Evolutionary conservation across 1,140 invertebrate species (phyloP).

Genomic region (Dufourea novaeangliae): DNA sequence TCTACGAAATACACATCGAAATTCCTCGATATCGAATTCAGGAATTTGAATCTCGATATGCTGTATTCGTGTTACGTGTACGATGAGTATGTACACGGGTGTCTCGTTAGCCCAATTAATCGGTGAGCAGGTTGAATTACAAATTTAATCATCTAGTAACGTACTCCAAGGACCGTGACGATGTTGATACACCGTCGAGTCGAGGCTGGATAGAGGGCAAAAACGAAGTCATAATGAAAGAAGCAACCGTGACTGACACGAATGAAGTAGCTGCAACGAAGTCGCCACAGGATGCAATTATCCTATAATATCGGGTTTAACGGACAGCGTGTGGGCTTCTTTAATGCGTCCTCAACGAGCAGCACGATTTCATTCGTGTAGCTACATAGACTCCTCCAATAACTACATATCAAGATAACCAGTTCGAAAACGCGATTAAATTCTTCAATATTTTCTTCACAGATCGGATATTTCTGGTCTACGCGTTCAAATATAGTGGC

Average conservation of each 20-base stretch:
- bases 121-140: not conserved
- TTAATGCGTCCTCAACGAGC: slow-evolving; percentile 45
- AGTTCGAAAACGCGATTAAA: not conserved
- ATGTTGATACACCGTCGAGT: not conserved
- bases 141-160: not conserved
- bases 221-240: slow-evolving; percentile 55
- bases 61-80: not conserved
- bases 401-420: not conserved
- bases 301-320: slow-evolving; percentile 62
- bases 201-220: slow-evolving; percentile 28
- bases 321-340: slow-evolving; percentile 52
- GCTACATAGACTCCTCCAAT: not conserved
- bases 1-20: not conserved
- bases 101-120: not conserved
- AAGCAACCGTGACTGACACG: slow-evolving; percentile 48
- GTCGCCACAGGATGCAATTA: slow-evolving; percentile 66
- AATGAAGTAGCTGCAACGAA: slow-evolving; percentile 45
- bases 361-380: slow-evolving; percentile 41
- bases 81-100: not conserved
- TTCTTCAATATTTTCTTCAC: not conserved
- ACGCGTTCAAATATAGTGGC: too few relatives aligned
- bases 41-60: not conserved
- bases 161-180: not conserved
- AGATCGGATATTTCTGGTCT: too few relatives aligned
- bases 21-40: not conserved